Conservation (phyloP, 2,113 vertebrate genomes). For the Nycticryphes semicollaris region DNA sequence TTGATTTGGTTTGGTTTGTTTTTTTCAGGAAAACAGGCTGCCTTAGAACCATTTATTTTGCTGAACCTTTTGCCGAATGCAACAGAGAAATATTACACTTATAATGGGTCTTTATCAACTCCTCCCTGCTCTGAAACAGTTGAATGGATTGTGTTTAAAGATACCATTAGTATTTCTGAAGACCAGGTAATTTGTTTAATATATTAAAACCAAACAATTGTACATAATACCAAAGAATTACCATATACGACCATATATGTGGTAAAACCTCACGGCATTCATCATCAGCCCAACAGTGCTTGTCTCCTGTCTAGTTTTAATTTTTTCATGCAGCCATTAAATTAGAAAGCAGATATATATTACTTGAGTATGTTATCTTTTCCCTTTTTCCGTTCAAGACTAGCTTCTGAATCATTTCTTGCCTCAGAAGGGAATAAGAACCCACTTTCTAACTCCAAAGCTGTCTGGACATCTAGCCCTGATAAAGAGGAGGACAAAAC, state of each 20-base stretch:
- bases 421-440: not conserved
- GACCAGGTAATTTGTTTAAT: conserved; percentile 81
- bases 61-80: conserved; percentile 88
- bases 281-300: not conserved
- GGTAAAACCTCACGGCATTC: not conserved
- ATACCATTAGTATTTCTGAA: conserved; percentile 88
- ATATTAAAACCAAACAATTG: not conserved
- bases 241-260: not conserved
- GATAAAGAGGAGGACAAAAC: not conserved
- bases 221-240: not conserved
- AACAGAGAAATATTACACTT: conserved; percentile 92
- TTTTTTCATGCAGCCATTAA: not conserved
- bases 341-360: not conserved
- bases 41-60: conserved; percentile 81
- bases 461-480: not conserved
- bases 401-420: not conserved
- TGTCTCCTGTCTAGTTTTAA: not conserved
- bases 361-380: not conserved
- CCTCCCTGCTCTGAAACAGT: conserved; percentile 93
- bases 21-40: conserved; percentile 83
- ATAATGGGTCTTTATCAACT: conserved; percentile 92
- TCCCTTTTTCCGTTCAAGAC: not conserved
- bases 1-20: too few relatives aligned
- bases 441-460: not conserved
- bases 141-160: conserved; percentile 95